Percentiles rank a stretch among this genome's conserved stretches.
phyloP scores from a whole-genome alignment of 2,113 vertebrate species.

The Eurystomus gularis region DNA sequence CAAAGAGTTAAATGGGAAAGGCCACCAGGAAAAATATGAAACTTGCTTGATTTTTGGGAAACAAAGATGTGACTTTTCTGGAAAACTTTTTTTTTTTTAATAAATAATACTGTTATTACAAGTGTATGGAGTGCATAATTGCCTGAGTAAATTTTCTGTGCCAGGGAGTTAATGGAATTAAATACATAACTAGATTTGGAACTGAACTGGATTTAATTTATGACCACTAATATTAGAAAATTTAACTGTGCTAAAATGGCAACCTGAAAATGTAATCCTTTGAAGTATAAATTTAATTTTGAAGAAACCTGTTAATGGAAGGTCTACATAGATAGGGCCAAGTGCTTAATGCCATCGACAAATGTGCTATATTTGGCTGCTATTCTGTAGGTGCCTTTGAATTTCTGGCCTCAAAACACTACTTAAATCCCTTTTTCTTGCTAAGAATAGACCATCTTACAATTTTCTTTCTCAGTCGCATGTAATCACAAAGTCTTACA shows the following conservation, averaged over 20 bases:
- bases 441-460: not conserved
- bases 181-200: conserved; percentile 18
- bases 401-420: not conserved
- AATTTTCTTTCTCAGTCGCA: not conserved
- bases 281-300: conserved; percentile 20
- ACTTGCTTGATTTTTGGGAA: not conserved
- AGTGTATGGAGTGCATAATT: not conserved
- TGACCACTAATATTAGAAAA: conserved; percentile 35
- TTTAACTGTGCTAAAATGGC: conserved; percentile 33
- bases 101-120: not conserved
- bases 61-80: not conserved
- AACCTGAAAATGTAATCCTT: conserved; percentile 29
- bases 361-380: not conserved
- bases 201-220: conserved; percentile 38
- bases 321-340: not conserved
- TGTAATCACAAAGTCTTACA: not conserved
- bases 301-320: not conserved
- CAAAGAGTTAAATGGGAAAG: not conserved
- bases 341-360: not conserved
- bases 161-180: conserved; percentile 45
- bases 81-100: not conserved
- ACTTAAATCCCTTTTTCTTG: not conserved
- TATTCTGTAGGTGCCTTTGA: not conserved
- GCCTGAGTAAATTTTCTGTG: not conserved
- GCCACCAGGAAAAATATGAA: not conserved